Conservation (phyloP, 2,888 invertebrate genomes). For the Pristionchus maxplancki region DNA sequence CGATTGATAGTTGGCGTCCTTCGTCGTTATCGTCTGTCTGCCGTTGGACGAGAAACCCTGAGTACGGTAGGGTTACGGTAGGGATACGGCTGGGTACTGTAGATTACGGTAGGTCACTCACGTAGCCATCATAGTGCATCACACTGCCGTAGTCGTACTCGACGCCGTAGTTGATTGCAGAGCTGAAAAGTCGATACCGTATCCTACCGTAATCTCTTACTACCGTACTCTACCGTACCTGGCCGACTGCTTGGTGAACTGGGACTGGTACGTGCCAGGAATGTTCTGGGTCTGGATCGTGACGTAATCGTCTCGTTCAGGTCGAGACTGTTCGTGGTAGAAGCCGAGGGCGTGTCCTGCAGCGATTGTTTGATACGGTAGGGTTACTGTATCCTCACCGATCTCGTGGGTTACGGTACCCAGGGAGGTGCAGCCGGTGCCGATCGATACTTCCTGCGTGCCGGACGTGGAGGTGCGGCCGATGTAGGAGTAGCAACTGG, state of each 20-base stretch:
- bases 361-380: conserved; percentile 25
- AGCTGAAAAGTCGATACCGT: conserved; percentile 45
- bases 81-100: no score
- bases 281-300: conserved; percentile 68
- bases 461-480: conserved; percentile 60
- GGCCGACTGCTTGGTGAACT: conserved; percentile 68
- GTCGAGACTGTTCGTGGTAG: conserved; percentile 75
- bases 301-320: conserved; percentile 72
- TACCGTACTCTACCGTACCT: conserved; percentile 15
- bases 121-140: conserved; percentile 74
- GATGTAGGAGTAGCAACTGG: conserved; percentile 74
- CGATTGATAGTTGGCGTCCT: conserved; percentile 70
- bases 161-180: conserved; percentile 69
- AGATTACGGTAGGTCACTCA: conserved; percentile 51
- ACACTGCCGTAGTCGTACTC: conserved; percentile 73
- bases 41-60: conserved; percentile 65
- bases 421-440: conserved; percentile 71
- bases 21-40: conserved; percentile 63
- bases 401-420: conserved; percentile 76
- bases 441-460: conserved; percentile 72
- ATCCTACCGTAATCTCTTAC: neutral
- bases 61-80: conserved; percentile 39
- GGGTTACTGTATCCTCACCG: conserved; percentile 56
- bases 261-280: conserved; percentile 57
- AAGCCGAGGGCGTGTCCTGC: conserved; percentile 75